Percentiles rank a stretch among this genome's conserved stretches.
Evolutionary conservation across 2,888 invertebrate genomes (phyloP).

Genomic region (Trimorus sp.): DNA sequence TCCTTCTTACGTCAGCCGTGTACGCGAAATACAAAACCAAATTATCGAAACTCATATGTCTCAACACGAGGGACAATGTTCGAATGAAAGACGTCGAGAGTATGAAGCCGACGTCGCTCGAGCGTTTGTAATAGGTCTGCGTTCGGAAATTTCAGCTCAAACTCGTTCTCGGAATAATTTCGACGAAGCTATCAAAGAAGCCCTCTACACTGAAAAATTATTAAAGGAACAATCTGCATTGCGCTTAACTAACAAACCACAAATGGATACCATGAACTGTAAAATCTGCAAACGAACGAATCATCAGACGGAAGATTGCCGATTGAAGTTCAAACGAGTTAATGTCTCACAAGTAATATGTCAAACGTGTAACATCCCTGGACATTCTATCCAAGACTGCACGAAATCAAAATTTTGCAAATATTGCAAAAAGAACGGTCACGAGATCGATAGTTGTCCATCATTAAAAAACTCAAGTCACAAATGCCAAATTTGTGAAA

Average conservation of each 20-base stretch:
- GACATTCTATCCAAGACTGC: too few species aligned
- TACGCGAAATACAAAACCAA: not conserved
- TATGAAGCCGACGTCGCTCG: not conserved
- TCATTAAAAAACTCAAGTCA: not conserved
- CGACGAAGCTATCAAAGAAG: not conserved
- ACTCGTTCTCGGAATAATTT: not conserved
- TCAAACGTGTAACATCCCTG: too few species aligned
- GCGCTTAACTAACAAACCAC: not conserved
- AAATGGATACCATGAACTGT: not conserved
- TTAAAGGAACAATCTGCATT: not conserved
- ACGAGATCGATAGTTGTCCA: not conserved
- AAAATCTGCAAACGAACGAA: not conserved
- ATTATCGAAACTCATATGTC: constrained; percentile 10
- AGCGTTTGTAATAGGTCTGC: constrained; percentile 3
- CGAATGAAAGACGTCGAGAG: not conserved
- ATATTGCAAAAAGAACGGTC: not conserved
- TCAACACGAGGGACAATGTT: not conserved
- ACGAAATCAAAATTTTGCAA: not conserved
- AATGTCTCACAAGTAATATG: too few species aligned
- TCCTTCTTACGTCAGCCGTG: not conserved
- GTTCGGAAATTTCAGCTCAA: not conserved
- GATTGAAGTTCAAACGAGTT: not conserved
- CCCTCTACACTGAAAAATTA: not conserved
- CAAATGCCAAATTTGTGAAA: not conserved
- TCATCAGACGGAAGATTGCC: constrained; percentile 5